These are phyloP conservation scores for Sigmodon hispidus DNA, from an alignment of 2,113 vertebrate species.

Conservation along the genomic window DNA sequence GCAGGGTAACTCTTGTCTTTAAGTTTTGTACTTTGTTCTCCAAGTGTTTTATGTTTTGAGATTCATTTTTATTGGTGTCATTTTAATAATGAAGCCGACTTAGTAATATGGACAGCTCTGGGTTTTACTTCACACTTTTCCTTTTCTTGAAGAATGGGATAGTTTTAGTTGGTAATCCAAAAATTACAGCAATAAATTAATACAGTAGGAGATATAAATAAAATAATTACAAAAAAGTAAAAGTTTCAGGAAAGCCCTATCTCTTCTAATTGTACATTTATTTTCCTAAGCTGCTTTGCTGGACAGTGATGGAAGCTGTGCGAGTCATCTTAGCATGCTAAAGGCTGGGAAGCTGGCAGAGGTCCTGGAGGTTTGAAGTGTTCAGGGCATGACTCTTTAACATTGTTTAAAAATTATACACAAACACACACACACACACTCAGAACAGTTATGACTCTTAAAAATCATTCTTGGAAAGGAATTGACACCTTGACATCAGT, in stretches of 20 bases:
- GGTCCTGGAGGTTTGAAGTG: background rate
- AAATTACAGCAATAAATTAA: background rate
- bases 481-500: background rate
- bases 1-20: conserved; percentile 9
- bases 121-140: conserved; percentile 49
- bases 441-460: background rate
- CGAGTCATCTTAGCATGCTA: background rate
- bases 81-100: conserved; percentile 50
- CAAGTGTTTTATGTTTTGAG: background rate
- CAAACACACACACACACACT: background rate
- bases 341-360: background rate
- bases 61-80: conserved; percentile 48
- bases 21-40: conserved; percentile 37
- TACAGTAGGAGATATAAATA: background rate
- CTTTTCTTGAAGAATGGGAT: conserved; percentile 15
- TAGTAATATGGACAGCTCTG: conserved; percentile 10
- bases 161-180: conserved; percentile 7
- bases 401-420: conserved; percentile 43
- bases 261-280: conserved; percentile 27
- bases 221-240: too few species aligned
- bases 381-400: background rate
- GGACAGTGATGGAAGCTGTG: background rate
- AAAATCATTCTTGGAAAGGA: conserved; percentile 47
- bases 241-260: conserved; percentile 53
- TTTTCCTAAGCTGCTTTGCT: conserved; percentile 23